Conservation (phyloP, 2,888 invertebrate species). For the Diogma glabrata region DNA sequence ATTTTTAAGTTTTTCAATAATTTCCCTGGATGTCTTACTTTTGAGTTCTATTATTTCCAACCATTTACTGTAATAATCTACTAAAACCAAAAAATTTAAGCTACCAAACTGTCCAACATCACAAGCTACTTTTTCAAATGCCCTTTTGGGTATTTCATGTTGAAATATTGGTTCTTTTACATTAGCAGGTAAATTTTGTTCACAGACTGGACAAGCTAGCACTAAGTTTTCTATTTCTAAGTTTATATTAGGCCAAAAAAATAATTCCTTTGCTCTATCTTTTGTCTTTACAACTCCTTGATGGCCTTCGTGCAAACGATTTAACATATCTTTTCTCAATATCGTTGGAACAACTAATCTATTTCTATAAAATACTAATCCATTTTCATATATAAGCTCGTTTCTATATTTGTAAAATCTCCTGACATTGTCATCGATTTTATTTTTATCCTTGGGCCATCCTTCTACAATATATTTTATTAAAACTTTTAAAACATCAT, state of each 20-base stretch:
- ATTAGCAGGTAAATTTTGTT: constrained; percentile 1
- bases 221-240: neutral
- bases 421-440: neutral
- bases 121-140: neutral
- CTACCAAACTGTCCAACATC: neutral
- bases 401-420: constrained; percentile 1
- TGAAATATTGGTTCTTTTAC: neutral
- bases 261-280: neutral
- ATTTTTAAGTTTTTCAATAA: constrained; percentile 16
- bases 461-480: neutral
- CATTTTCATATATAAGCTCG: neutral
- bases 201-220: neutral
- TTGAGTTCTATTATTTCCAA: neutral
- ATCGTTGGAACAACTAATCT: constrained; percentile 4
- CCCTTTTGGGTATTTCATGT: neutral
- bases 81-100: neutral
- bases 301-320: neutral
- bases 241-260: neutral
- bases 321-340: neutral
- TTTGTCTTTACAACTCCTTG: neutral
- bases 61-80: constrained; percentile 1
- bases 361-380: constrained; percentile 3
- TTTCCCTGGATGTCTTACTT: constrained; percentile 9
- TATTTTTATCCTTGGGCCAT: neutral
- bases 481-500: neutral